These are phyloP conservation scores for Osedax fenrisi DNA, from an alignment of 2,888 invertebrate species.

Conservation along the genomic window DNA sequence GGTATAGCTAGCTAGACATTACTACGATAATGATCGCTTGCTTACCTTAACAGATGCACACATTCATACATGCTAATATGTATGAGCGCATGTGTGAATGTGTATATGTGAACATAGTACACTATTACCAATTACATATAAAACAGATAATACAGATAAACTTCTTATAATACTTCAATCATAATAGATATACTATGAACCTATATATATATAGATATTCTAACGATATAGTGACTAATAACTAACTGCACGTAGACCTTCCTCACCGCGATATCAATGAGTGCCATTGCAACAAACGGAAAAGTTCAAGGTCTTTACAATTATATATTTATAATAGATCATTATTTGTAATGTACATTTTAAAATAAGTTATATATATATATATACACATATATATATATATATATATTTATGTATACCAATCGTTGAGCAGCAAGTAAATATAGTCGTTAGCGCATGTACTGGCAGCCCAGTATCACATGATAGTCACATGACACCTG, in stretches of 20 bases:
- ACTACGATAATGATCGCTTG: too few relatives aligned
- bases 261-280: constrained; percentile 39
- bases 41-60: too few relatives aligned
- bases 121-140: too few relatives aligned
- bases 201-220: too few relatives aligned
- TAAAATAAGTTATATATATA: constrained; percentile 15
- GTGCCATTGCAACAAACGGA: constrained; percentile 40
- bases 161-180: too few relatives aligned
- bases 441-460: too few relatives aligned
- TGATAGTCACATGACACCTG: too few relatives aligned
- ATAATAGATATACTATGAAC: too few relatives aligned
- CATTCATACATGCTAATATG: background rate
- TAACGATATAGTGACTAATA: background rate
- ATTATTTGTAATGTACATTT: background rate
- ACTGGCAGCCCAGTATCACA: too few relatives aligned
- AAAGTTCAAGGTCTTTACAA: constrained; percentile 37
- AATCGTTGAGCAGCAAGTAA: too few relatives aligned
- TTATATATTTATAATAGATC: background rate
- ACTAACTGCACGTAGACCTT: constrained; percentile 35
- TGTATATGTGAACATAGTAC: background rate
- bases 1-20: too few relatives aligned
- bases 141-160: too few relatives aligned
- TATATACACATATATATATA: constrained; percentile 12
- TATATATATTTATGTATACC: background rate
- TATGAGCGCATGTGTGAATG: background rate